A percentile compares a stretch with the other conserved stretches of the same genome.
Conservation (phyloP, 2,888 invertebrate species). For the Chloromyia formosa region DNA sequence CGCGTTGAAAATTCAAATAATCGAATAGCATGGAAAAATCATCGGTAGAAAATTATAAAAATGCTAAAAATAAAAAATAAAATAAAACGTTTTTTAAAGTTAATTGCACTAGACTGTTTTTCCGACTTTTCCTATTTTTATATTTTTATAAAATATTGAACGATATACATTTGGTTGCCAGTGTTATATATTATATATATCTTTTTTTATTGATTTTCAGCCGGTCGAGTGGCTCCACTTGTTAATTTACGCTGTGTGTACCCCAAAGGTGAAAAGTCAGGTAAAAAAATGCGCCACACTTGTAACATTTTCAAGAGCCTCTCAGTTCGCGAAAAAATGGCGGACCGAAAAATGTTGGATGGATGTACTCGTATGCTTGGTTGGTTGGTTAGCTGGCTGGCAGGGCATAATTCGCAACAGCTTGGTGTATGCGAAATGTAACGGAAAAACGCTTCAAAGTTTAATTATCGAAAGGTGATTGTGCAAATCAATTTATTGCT, state of each 20-base stretch:
- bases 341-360: neutral
- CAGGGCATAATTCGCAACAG: neutral
- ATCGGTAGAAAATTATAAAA: conserved; percentile 13
- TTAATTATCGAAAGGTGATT: conserved; percentile 39
- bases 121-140: neutral
- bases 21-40: too few relatives aligned
- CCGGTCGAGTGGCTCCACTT: neutral
- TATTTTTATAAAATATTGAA: neutral
- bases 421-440: conserved; percentile 22
- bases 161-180: too few relatives aligned
- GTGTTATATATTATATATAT: too few relatives aligned
- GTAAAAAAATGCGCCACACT: neutral
- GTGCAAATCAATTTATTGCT: conserved; percentile 40
- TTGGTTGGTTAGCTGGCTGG: neutral
- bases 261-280: neutral
- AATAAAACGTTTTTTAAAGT: too few relatives aligned
- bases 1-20: too few relatives aligned
- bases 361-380: too few relatives aligned
- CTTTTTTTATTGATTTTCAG: neutral
- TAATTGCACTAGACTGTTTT: conserved; percentile 13
- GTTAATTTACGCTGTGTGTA: neutral
- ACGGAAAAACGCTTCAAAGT: conserved; percentile 36
- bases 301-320: conserved; percentile 30
- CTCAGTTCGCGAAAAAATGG: neutral
- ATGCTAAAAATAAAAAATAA: conserved; percentile 6